Evolutionary conservation across 2,797 vertebrate species (phyloP), one percentile per base, ranked within the genome.

Genomic region (Halcyon leucocephala): DNA sequence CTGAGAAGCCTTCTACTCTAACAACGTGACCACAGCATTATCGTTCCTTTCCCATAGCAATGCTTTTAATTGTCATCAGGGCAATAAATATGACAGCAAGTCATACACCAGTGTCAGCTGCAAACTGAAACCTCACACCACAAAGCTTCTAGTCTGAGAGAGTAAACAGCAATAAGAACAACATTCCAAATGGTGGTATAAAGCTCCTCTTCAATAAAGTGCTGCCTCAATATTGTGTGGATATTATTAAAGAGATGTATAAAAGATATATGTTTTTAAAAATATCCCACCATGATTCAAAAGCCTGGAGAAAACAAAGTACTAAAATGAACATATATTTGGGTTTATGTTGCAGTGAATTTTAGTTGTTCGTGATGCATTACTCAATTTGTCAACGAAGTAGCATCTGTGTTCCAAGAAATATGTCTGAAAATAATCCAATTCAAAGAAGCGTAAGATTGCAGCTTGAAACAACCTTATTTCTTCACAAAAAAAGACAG

Each of bases 201-300:
- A 4, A 10, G 79, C 29, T 93, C 83, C 72, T 94, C 65, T 96
- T 96, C 95, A 94, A 81, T 96, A 95, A 95, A 94, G 86, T 29
- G 74, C 73, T 90, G 71, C 76, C 58, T 88, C 93, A 76, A 44
- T 92, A 93, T 80, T 89, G 73, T 81, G 69, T 13, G 60, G 74
- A 37, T 78, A 93, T 94, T 96, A 96, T 64, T 90, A 86, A 92
- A 90, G 82, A 95, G 81, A 97, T 97, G 97, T 97, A 85, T 60
- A 88, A 92, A 96, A 96, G 58, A 96, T 71, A 51, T 24, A 96
- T 67, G 12, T 16, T 65, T 94, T 79, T 44, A 18, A 54, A 93
- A 96, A 95, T 78, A 81, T 67, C 44, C 69, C 44, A 17, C 29
- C 33, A 73, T 82, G 60, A 92, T 96, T 97, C 90, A 93, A 74